Conservation (phyloP, 2,797 vertebrate genomes). For the Scomberomorus guttatus region DNA sequence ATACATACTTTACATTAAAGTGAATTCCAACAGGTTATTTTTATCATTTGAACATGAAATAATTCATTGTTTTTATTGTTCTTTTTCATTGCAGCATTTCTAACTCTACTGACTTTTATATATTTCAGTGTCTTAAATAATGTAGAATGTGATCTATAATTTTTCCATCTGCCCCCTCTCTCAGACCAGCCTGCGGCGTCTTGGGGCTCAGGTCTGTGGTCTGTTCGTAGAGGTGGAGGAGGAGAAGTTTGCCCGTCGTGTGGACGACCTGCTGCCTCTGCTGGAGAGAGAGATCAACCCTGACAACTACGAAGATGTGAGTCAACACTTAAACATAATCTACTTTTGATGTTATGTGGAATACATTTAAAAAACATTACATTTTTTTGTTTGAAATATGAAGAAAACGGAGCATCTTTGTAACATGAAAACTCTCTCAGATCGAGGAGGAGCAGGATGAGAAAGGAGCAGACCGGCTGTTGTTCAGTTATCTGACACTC, state of each 20-base stretch:
- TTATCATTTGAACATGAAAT: background rate
- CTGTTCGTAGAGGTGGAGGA: constrained; percentile 94
- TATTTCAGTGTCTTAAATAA: background rate
- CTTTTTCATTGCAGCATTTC: background rate
- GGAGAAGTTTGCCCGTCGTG: constrained; percentile 86
- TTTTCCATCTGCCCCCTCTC: background rate
- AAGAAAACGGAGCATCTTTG: background rate
- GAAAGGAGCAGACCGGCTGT: constrained; percentile 91
- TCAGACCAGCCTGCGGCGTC: constrained; percentile 85
- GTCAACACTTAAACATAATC: constrained; percentile 28
- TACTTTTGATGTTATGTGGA: background rate
- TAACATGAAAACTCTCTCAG: constrained; percentile 74
- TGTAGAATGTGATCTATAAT: background rate
- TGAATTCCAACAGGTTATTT: background rate
- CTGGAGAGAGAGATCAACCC: constrained; percentile 91
- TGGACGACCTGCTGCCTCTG: constrained; percentile 87
- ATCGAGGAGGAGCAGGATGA: constrained; percentile 92
- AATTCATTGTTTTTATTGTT: background rate
- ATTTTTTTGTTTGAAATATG: background rate
- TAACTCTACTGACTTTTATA: background rate
- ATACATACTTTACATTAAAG: background rate
- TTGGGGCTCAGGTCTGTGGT: constrained; percentile 92
- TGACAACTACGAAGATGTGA: constrained; percentile 90
- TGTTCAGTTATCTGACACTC: constrained; percentile 93
- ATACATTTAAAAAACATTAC: background rate